Evolutionary conservation across 1,140 invertebrate species (phyloP).

Genomic region (Panulirus ornatus): DNA sequence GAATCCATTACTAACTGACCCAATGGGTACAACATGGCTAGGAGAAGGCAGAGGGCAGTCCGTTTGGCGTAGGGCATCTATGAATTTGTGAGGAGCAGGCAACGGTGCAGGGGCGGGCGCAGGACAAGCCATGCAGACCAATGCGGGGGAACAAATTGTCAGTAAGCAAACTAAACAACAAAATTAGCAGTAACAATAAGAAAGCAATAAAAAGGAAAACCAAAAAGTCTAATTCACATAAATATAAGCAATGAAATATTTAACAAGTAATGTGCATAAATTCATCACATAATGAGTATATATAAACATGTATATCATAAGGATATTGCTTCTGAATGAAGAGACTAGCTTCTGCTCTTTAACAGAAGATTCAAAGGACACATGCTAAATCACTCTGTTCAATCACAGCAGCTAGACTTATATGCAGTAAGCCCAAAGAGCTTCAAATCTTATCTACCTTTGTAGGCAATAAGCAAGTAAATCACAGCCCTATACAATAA

Average conservation of each 20-base stretch:
- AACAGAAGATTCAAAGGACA: no score
- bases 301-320: no score
- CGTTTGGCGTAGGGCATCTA: constrained; percentile 19
- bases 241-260: constrained; percentile 4
- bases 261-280: neutral
- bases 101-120: constrained; percentile 49
- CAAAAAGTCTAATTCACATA: neutral
- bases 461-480: no score
- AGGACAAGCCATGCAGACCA: constrained; percentile 69
- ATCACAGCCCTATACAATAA: no score
- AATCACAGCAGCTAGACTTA: no score
- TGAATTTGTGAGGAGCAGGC: constrained; percentile 27
- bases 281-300: no score
- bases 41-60: neutral
- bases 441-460: no score
- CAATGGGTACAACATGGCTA: constrained; percentile 1
- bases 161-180: constrained; percentile 64
- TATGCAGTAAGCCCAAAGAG: no score
- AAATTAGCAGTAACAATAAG: constrained; percentile 27
- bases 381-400: no score
- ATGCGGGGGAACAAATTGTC: constrained; percentile 60
- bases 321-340: no score
- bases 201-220: constrained; percentile 33
- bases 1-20: neutral
- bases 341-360: no score